Percentiles rank a stretch among this genome's conserved stretches.
Evolutionary conservation across 2,113 vertebrate genomes (phyloP).

Genomic region (Oostethus manadensis): DNA sequence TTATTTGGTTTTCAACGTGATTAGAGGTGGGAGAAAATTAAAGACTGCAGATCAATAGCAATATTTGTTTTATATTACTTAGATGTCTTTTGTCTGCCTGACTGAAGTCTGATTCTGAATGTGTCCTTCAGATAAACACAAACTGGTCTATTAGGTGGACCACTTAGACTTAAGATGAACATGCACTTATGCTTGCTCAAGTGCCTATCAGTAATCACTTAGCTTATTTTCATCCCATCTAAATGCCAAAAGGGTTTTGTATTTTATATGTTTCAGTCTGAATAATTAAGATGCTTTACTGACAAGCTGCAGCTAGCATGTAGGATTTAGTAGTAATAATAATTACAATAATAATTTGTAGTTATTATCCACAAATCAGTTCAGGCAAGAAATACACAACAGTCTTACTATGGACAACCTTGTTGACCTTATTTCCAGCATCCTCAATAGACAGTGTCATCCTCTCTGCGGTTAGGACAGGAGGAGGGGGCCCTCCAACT

Average conservation of each 20-base stretch:
- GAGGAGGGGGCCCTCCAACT: constrained; percentile 49
- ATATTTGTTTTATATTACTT: constrained; percentile 67
- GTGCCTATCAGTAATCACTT: constrained; percentile 47
- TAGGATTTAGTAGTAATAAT: too few relatives aligned
- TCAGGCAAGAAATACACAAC: constrained; percentile 21
- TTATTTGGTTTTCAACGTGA: constrained; percentile 51
- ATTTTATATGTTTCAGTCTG: constrained; percentile 14
- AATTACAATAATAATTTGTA: too few relatives aligned
- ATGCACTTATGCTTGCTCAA: constrained; percentile 40
- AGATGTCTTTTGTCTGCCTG: constrained; percentile 54
- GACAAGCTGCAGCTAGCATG: not conserved
- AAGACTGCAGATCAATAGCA: constrained; percentile 61
- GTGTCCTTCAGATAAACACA: constrained; percentile 55
- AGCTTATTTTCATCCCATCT: constrained; percentile 35
- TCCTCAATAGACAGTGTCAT: constrained; percentile 53
- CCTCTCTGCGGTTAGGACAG: constrained; percentile 38
- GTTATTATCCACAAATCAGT: constrained; percentile 5
- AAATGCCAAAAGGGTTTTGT: constrained; percentile 21
- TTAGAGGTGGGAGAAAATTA: constrained; percentile 59
- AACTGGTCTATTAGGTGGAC: constrained; percentile 50
- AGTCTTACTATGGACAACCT: constrained; percentile 30
- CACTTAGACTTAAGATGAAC: constrained; percentile 54
- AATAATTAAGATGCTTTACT: constrained; percentile 13
- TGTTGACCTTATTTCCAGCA: constrained; percentile 51
- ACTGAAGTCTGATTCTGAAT: constrained; percentile 44